phyloP scores from a whole-genome alignment of 2,113 vertebrate species.

The Rissa tridactyla region DNA sequence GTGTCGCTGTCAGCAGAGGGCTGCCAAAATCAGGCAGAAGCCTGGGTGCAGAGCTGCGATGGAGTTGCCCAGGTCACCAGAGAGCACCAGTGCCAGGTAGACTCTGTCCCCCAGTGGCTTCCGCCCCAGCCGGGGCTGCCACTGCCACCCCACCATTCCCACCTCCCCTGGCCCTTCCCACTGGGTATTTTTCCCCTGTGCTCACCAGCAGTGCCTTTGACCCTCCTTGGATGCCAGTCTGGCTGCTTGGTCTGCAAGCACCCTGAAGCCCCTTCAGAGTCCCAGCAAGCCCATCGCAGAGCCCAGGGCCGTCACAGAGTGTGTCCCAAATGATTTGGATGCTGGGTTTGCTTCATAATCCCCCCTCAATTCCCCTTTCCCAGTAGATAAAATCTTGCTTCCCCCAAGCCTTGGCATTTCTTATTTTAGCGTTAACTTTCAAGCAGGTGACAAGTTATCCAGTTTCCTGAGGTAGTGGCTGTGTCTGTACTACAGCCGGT shows the following conservation, averaged over 20 bases:
- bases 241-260: neutral
- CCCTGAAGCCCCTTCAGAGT: neutral
- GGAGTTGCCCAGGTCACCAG: neutral
- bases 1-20: neutral
- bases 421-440: neutral
- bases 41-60: neutral
- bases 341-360: neutral
- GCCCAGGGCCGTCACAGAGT: too few relatives aligned
- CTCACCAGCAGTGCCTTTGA: neutral
- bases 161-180: neutral
- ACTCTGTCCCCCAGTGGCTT: rapidly evolving
- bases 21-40: neutral
- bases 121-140: neutral
- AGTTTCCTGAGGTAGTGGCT: neutral
- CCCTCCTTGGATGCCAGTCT: neutral
- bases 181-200: neutral
- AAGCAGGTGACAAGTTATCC: neutral
- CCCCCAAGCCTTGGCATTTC: neutral
- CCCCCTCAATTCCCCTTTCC: neutral
- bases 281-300: neutral
- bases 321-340: neutral
- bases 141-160: neutral
- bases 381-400: neutral
- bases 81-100: neutral
- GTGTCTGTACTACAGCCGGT: neutral